Conservation (phyloP, 2,888 invertebrate species). For the Magallana nippona region DNA sequence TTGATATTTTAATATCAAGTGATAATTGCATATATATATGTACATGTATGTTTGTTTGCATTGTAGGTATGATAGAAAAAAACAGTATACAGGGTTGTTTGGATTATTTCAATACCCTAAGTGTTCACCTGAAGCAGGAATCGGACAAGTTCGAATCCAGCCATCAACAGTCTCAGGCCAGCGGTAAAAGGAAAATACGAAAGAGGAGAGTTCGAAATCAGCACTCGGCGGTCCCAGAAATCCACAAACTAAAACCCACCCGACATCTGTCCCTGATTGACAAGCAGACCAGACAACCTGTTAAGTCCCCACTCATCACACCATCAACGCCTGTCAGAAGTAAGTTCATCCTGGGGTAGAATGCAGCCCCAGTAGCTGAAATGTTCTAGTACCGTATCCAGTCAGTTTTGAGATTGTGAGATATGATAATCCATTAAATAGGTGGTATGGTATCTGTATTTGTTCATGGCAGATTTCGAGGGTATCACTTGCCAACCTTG, state of each 20-base stretch:
- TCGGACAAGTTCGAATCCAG: conserved; percentile 55
- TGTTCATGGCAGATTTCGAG: too few species aligned
- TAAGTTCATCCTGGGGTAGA: conserved; percentile 48
- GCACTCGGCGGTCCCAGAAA: conserved; percentile 44
- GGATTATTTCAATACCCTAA: conserved; percentile 85
- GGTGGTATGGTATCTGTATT: too few species aligned
- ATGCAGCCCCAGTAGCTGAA: too few species aligned
- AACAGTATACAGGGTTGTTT: conserved; percentile 92
- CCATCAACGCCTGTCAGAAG: conserved; percentile 68
- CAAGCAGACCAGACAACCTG: conserved; percentile 44
- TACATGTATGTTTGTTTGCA: neutral
- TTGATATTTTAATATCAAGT: too few species aligned
- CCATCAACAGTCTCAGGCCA: conserved; percentile 30
- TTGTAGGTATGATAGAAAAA: conserved; percentile 89
- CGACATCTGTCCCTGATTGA: conserved; percentile 49
- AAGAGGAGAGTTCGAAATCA: conserved; percentile 58
- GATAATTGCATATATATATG: too few species aligned
- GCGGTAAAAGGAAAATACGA: conserved; percentile 59
- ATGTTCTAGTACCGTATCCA: too few species aligned
- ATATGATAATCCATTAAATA: too few species aligned
- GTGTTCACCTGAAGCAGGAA: conserved; percentile 59
- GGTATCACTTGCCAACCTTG: too few species aligned
- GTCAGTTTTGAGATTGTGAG: too few species aligned
- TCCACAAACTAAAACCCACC: conserved; percentile 42
- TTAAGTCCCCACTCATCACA: conserved; percentile 45